Evolutionary conservation across 1,140 invertebrate species (phyloP), one percentile per base, ranked within the genome.

Genomic region (Drosophila parabipectinata): DNA sequence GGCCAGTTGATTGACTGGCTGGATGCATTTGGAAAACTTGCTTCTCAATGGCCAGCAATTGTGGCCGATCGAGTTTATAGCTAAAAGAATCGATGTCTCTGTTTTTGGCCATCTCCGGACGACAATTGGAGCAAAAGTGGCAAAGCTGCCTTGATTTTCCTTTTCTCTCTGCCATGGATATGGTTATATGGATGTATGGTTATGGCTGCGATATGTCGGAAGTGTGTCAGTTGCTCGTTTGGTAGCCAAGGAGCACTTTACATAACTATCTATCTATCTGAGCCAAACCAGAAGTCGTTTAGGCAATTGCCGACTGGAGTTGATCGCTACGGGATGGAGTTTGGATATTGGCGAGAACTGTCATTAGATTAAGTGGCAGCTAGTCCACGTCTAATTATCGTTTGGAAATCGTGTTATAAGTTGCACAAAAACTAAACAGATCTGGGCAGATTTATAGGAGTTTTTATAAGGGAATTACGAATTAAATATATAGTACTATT

Each of bases 281-380:
- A 71, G 58, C 30, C 68, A 87, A 81, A 79, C 82, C 78, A 87
- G 82, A 87, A 88, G 82, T 87, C 79, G 83, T 76, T 79, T 87
- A 82, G 77, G 64, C 79, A 81, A 75, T 81, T 78, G 80, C 74
- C 34, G 50, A 18, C 47, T 57, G 12, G 26, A 63, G 61, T 48
- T 50, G 61, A 51, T 58, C 53, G 45, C 52, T 18, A 39, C n/a
- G 32, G 28, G 39, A 48, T 60, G 34, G 34, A 37, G 34, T 9
- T n/a, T 37, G 34, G 34, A 14, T 37, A 37, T 44, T 51, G 45
- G 50, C 37, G 78, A 88, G 83, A 87, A 87, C 82, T 87, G 82
- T 75, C 82, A 87, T 87, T 87, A 87, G 78, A 82, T 88, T 87
- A 82, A 87, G 78, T 87, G 83, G 82, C 83, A 68, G 83, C 68